phyloP scores from a whole-genome alignment of 2,888 invertebrate species.

The Drymonia ruficornis region DNA sequence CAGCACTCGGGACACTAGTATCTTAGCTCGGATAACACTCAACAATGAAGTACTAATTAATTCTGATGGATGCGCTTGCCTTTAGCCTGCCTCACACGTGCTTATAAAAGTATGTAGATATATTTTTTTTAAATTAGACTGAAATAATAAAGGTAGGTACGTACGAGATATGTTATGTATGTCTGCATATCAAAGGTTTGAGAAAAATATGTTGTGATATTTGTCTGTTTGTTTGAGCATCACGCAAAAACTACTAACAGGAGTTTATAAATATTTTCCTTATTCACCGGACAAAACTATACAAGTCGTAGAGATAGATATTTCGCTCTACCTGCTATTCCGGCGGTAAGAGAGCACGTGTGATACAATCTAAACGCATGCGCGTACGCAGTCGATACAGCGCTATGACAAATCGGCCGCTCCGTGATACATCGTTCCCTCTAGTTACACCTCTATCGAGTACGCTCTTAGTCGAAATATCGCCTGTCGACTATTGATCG shows the following conservation, averaged over 20 bases:
- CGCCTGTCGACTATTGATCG: constrained; percentile 37
- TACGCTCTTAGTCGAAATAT: constrained; percentile 44
- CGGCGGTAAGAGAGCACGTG: constrained; percentile 15
- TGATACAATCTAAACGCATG: constrained; percentile 28
- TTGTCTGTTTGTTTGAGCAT: too few species aligned
- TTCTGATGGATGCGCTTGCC: constrained; percentile 58
- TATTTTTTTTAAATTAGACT: too few species aligned
- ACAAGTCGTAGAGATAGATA: constrained; percentile 12
- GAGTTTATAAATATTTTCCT: neutral
- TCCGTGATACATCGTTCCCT: constrained; percentile 47
- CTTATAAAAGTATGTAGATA: neutral
- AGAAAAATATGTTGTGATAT: too few species aligned
- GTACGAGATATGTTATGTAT: too few species aligned
- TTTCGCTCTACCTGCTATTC: constrained; percentile 10
- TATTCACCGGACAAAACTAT: neutral
- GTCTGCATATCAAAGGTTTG: too few species aligned
- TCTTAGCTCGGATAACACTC: constrained; percentile 45
- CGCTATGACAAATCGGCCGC: constrained; percentile 58
- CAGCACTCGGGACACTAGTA: constrained; percentile 43
- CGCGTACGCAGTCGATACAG: constrained; percentile 29
- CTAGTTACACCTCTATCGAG: constrained; percentile 40
- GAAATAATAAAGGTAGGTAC: too few species aligned
- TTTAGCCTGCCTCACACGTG: neutral
- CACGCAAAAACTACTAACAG: too few species aligned
- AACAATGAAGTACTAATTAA: constrained; percentile 61